These are phyloP conservation scores for Acrocyrtus sp. DNA, from an alignment of 2,888 invertebrate genomes.

Conservation along the genomic window DNA sequence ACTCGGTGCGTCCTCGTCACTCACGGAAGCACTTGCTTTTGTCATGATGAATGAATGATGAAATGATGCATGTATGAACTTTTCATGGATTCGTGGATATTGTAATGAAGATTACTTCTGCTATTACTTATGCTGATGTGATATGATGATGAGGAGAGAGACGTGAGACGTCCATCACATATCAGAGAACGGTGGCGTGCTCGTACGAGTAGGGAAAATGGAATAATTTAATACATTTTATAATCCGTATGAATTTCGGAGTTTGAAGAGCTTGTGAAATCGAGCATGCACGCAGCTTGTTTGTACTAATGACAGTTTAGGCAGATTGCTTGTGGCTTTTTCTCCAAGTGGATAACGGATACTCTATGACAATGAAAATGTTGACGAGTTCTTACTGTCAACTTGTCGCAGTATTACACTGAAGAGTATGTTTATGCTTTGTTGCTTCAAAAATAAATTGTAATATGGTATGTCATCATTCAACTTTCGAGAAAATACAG, in stretches of 20 bases:
- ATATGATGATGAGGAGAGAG: conserved; percentile 7
- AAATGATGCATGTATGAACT: conserved; percentile 15
- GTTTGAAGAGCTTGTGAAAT: conserved; percentile 31
- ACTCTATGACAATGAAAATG: conserved; percentile 37
- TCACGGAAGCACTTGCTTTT: no score
- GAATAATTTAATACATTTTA: conserved; percentile 2
- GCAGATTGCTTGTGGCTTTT: conserved; percentile 39
- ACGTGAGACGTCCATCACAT: background rate
- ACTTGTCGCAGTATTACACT: no score
- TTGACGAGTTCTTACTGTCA: conserved; percentile 39
- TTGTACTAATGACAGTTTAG: conserved; percentile 15
- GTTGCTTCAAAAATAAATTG: no score
- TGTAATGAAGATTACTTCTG: conserved; percentile 39
- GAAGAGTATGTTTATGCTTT: no score
- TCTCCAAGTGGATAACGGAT: conserved; percentile 34
- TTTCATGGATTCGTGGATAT: conserved; percentile 7
- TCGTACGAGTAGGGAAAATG: conserved; percentile 21
- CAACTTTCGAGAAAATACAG: no score
- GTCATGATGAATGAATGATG: conserved; percentile 9
- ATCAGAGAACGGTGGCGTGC: background rate
- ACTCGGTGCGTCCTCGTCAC: no score
- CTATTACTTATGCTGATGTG: conserved; percentile 40
- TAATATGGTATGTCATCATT: no score
- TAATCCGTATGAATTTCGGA: background rate
- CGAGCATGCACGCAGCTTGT: conserved; percentile 15